phyloP scores from a whole-genome alignment of 1,140 invertebrate species.

The Globodera ellingtonae region DNA sequence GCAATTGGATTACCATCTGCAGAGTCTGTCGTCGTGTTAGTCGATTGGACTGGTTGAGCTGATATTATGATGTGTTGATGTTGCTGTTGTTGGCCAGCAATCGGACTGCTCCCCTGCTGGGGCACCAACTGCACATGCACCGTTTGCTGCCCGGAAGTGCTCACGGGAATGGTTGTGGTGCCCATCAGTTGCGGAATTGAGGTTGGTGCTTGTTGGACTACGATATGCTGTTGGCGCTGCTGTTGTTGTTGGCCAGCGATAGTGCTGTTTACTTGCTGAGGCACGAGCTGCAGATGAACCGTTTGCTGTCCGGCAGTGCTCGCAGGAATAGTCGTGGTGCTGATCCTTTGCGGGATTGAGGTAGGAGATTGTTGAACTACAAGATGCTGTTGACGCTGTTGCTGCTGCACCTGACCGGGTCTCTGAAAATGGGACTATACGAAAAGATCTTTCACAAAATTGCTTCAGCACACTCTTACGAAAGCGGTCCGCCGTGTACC shows the following conservation, averaged over 20 bases:
- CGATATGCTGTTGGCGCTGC: neutral
- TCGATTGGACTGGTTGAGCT: conserved; percentile 35
- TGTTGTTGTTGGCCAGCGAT: conserved; percentile 9
- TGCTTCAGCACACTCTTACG: neutral
- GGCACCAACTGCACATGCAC: conserved; percentile 26
- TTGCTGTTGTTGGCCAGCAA: conserved; percentile 14
- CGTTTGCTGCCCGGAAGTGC: conserved; percentile 22
- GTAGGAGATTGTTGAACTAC: conserved; percentile 10
- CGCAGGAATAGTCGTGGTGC: neutral
- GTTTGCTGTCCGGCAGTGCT: conserved; percentile 23
- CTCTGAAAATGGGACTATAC: neutral
- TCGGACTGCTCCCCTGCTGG: conserved; percentile 17
- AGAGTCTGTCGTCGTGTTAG: conserved; percentile 26
- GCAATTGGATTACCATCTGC: conserved; percentile 38
- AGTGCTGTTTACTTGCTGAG: conserved; percentile 19
- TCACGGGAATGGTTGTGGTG: neutral
- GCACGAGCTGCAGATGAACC: conserved; percentile 24
- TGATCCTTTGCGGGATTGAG: conserved; percentile 21
- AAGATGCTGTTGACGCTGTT: neutral
- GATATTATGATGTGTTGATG: conserved; percentile 42
- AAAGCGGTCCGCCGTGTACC: neutral
- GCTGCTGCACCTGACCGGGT: conserved; percentile 6
- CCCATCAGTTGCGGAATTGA: conserved; percentile 20
- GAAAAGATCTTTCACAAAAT: neutral
- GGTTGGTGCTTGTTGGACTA: conserved; percentile 12